Conservation (phyloP, 37 sponge, comb jelly and placozoan genomes). For the Axinella damicornis region DNA sequence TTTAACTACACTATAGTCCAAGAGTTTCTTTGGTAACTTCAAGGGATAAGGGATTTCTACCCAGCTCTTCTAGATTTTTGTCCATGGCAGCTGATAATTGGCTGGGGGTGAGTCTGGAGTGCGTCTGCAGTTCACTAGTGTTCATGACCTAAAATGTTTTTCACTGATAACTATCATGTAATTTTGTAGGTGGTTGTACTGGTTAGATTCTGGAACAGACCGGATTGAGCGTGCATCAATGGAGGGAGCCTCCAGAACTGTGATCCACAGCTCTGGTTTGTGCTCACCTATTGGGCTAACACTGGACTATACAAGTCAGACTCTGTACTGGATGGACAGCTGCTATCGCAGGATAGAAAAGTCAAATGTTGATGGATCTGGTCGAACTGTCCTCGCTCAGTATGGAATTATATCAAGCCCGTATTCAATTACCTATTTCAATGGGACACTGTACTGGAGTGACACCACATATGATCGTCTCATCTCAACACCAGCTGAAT, state of each 20-base stretch:
- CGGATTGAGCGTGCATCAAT: slow-evolving; percentile 62
- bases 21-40: no score
- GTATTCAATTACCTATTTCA: slow-evolving; percentile 13
- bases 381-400: neutral
- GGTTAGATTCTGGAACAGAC: slow-evolving; percentile 60
- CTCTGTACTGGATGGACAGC: slow-evolving; percentile 70
- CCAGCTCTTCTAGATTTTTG: no score
- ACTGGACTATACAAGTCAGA: slow-evolving; percentile 56
- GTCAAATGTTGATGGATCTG: neutral
- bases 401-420: neutral
- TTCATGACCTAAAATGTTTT: no score
- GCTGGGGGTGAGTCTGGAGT: no score
- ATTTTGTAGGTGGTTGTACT: slow-evolving; percentile 66
- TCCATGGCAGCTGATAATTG: no score
- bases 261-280: neutral
- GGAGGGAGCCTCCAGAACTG: slow-evolving; percentile 52
- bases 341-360: neutral
- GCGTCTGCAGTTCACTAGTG: no score
- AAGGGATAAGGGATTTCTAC: no score
- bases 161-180: no score
- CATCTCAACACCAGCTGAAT: neutral
- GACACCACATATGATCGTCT: slow-evolving; percentile 2
- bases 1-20: no score
- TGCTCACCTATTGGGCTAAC: slow-evolving; percentile 38
- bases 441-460: slow-evolving; percentile 39